These are phyloP conservation scores for Notarius quadriscutis DNA, from an alignment of 2,113 vertebrate genomes.

Conservation along the genomic window DNA sequence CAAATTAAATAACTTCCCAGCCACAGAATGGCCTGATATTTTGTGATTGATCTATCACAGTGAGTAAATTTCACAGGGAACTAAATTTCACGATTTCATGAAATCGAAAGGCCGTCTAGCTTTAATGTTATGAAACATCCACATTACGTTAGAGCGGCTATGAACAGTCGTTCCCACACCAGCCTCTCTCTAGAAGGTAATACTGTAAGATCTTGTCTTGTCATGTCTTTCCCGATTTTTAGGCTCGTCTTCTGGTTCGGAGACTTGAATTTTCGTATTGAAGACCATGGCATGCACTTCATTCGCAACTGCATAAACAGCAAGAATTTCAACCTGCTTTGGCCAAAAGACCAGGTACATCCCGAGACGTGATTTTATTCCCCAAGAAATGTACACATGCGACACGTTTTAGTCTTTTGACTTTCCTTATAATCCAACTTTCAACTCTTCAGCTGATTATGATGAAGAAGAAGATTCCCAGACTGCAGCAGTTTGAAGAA, in stretches of 20 bases:
- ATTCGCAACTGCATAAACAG: constrained; percentile 81
- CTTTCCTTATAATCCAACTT: not conserved
- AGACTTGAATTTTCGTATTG: constrained; percentile 94
- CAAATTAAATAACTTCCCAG: no score
- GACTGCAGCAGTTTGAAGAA: constrained; percentile 88
- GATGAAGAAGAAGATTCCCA: constrained; percentile 80
- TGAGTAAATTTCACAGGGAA: no score
- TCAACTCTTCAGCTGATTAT: constrained; percentile 78
- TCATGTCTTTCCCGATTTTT: constrained; percentile 10
- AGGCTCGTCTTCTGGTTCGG: constrained; percentile 94
- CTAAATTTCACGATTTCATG: no score
- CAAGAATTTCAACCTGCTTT: constrained; percentile 78
- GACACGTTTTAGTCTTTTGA: no score
- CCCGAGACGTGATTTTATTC: not conserved
- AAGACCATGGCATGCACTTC: constrained; percentile 89
- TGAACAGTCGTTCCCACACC: no score
- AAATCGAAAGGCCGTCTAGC: no score
- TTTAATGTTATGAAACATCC: no score
- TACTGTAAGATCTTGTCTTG: no score
- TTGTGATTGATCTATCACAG: no score
- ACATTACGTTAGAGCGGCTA: no score
- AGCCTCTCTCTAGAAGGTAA: not conserved
- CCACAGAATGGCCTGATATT: no score
- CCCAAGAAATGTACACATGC: not conserved
- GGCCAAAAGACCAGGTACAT: constrained; percentile 94